phyloP scores from a whole-genome alignment of 1,140 invertebrate species.

The Portunus trituberculatus region DNA sequence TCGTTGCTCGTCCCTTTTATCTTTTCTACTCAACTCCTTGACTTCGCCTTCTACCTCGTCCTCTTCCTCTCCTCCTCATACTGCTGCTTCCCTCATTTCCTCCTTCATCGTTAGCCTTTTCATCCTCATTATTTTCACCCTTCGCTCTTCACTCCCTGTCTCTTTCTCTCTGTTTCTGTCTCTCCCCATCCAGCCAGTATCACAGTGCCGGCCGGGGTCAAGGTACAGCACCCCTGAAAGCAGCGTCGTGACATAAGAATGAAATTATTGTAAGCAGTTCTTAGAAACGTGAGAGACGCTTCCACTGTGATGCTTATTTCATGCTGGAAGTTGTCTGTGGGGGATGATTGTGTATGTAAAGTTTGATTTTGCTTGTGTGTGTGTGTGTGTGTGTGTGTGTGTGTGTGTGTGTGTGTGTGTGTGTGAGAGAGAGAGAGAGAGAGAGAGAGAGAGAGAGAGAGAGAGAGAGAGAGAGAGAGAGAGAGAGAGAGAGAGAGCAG shows the following conservation, averaged over 20 bases:
- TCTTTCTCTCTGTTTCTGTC: no score
- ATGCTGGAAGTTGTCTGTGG: neutral
- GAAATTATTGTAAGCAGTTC: neutral
- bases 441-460: no score
- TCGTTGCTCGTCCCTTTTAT: no score
- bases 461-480: slow-evolving; percentile 6
- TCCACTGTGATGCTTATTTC: neutral
- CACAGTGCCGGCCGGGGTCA: neutral
- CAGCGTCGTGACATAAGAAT: neutral
- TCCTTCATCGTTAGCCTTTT: neutral
- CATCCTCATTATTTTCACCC: neutral
- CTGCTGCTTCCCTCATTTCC: neutral
- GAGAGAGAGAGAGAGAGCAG: neutral
- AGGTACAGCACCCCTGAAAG: neutral
- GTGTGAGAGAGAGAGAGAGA: no score
- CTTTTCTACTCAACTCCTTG: no score
- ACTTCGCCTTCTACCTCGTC: no score
- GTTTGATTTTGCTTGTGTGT: neutral
- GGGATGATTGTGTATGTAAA: neutral
- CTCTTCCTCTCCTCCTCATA: no score
- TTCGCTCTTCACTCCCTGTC: neutral
- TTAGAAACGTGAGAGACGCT: no score
- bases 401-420: no score
- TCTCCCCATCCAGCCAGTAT: neutral
- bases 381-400: no score